Conservation (phyloP, 1,140 invertebrate genomes). For the Rhynchophorus ferrugineus region DNA sequence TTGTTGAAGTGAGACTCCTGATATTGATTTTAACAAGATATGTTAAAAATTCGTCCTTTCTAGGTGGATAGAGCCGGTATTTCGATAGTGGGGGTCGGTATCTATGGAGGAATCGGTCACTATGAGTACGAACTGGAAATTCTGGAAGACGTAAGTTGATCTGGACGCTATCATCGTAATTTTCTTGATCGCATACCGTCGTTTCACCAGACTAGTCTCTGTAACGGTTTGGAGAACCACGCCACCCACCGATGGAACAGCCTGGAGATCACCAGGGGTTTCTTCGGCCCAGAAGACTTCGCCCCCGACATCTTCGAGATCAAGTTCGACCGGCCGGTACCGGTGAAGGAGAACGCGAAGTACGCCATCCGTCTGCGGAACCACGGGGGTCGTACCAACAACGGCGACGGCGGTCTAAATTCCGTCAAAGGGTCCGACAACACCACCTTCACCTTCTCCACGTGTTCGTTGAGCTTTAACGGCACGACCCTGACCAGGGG, state of each 20-base stretch:
- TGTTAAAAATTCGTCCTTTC: no score
- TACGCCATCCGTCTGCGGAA: conserved; percentile 86
- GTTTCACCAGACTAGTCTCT: conserved; percentile 35
- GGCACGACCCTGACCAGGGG: conserved; percentile 89
- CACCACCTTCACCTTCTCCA: conserved; percentile 83
- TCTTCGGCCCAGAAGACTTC: conserved; percentile 69
- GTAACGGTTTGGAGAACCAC: conserved; percentile 40
- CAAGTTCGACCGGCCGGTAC: conserved; percentile 82
- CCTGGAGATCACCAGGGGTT: conserved; percentile 63
- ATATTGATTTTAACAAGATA: no score
- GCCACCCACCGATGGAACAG: conserved; percentile 64
- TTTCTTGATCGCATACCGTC: no score
- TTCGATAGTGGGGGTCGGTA: conserved; percentile 76
- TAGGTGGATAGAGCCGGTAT: conserved; percentile 85
- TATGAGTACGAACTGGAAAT: conserved; percentile 90
- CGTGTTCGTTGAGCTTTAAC: conserved; percentile 89
- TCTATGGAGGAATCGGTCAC: conserved; percentile 80
- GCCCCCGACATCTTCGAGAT: conserved; percentile 74
- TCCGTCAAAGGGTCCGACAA: conserved; percentile 87
- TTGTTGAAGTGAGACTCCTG: no score
- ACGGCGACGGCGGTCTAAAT: conserved; percentile 83
- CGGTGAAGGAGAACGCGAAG: conserved; percentile 82
- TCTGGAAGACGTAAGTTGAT: conserved; percentile 61
- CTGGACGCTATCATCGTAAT: no score
- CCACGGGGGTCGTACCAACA: conserved; percentile 85